phyloP scores from a whole-genome alignment of 2,888 invertebrate genomes.

The Geotrupes spiniger region DNA sequence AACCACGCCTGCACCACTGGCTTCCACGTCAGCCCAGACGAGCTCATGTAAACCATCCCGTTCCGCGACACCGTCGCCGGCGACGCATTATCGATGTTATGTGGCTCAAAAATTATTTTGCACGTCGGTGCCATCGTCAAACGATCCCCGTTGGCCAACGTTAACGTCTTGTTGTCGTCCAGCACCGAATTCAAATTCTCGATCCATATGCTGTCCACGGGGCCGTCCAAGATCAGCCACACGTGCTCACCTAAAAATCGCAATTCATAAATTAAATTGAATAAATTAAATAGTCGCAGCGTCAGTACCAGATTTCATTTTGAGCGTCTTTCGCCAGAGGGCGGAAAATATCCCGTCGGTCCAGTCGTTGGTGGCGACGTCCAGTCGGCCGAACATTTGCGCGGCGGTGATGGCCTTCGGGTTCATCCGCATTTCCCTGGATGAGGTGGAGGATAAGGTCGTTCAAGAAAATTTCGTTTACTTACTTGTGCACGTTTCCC shows the following conservation, averaged over 20 bases:
- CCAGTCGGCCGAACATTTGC: slow-evolving; percentile 95
- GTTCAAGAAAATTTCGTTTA: not conserved
- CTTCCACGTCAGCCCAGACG: slow-evolving; percentile 89
- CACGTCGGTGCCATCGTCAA: slow-evolving; percentile 91
- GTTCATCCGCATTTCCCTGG: slow-evolving; percentile 93
- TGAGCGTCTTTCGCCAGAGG: slow-evolving; percentile 91
- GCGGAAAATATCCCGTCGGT: slow-evolving; percentile 98
- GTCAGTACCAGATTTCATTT: slow-evolving; percentile 76
- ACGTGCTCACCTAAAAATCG: slow-evolving; percentile 69
- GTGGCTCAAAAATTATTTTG: slow-evolving; percentile 95
- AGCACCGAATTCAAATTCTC: slow-evolving; percentile 96
- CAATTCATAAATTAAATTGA: slow-evolving; percentile 2
- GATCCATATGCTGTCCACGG: slow-evolving; percentile 97
- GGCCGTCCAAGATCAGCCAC: slow-evolving; percentile 94
- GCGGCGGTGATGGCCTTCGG: slow-evolving; percentile 96
- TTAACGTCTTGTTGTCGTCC: slow-evolving; percentile 94
- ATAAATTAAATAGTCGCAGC: too few relatives aligned
- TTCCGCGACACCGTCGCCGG: slow-evolving; percentile 89
- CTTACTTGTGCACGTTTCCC: slow-evolving; percentile 77
- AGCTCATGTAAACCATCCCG: slow-evolving; percentile 86
- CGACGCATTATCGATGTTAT: slow-evolving; percentile 96
- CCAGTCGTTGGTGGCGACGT: slow-evolving; percentile 98
- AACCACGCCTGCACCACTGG: slow-evolving; percentile 88
- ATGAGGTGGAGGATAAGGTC: not conserved
- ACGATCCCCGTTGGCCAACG: slow-evolving; percentile 92